Conservation (phyloP, 2,888 invertebrate genomes). For the Euspilapteryx auroguttella region DNA sequence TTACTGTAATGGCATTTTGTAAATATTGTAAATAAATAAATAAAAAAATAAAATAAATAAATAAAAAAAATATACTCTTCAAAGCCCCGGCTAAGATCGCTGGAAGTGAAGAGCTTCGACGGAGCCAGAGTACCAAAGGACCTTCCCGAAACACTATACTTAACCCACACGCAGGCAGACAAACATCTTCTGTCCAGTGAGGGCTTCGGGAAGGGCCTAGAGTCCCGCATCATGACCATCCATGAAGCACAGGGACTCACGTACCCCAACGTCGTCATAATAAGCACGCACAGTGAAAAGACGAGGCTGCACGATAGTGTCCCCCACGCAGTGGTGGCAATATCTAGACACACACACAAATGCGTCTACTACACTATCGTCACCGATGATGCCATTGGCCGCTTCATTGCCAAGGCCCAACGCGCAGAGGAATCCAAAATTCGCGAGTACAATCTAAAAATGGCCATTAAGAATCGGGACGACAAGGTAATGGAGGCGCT, state of each 20-base stretch:
- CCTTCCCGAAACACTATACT: conserved; percentile 4
- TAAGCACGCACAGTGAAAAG: conserved; percentile 1
- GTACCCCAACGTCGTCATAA: conserved; percentile 2
- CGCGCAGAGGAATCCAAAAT: neutral
- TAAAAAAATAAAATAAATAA: no score
- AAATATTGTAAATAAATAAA: no score
- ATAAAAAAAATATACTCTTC: conserved; percentile 5
- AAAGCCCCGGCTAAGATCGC: neutral
- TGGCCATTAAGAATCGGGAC: neutral
- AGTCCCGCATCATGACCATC: conserved; percentile 6
- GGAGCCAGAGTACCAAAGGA: conserved; percentile 1
- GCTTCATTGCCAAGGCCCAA: neutral
- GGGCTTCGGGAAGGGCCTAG: conserved; percentile 5
- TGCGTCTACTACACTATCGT: conserved; percentile 7
- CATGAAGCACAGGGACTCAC: conserved; percentile 7
- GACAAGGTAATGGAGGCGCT: no score
- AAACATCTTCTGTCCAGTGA: conserved; percentile 2
- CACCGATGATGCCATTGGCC: conserved; percentile 1
- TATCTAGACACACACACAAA: conserved; percentile 6
- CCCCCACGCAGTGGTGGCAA: conserved; percentile 7
- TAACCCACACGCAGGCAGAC: conserved; percentile 7
- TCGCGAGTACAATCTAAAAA: neutral
- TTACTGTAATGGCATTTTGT: no score
- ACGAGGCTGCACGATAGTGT: conserved; percentile 4
- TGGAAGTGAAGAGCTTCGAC: neutral